Percentiles rank a stretch among this genome's conserved stretches.
Evolutionary conservation across 1,140 invertebrate genomes (phyloP).

Genomic region (Rhagoletis pomonella): DNA sequence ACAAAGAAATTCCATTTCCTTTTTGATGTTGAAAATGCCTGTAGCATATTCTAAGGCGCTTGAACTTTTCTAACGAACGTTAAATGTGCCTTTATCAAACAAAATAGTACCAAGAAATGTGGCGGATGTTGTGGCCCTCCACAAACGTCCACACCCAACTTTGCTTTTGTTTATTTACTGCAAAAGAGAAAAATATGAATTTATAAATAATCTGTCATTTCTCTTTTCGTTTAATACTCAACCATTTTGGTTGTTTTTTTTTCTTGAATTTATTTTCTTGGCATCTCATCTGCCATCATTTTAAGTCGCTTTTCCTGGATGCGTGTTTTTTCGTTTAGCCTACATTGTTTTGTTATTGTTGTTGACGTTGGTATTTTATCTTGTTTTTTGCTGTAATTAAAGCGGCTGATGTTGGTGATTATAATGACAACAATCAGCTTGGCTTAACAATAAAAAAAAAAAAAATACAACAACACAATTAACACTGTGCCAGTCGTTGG

Average conservation of each 20-base stretch:
- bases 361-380: neutral
- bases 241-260: neutral
- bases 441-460: neutral
- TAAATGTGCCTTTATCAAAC: neutral
- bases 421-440: slow-evolving; percentile 18
- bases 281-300: neutral
- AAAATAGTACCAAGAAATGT: neutral
- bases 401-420: slow-evolving; percentile 19
- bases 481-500: neutral
- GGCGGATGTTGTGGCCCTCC: neutral
- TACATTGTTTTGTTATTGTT: neutral
- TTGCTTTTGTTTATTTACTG: neutral
- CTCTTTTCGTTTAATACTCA: neutral
- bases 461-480: slow-evolving; percentile 6
- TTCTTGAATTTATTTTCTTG: neutral
- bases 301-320: neutral
- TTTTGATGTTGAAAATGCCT: neutral
- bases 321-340: neutral
- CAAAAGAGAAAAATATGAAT: neutral
- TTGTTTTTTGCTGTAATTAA: slow-evolving; percentile 11
- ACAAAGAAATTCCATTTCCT: neutral
- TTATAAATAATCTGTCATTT: neutral
- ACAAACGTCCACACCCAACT: neutral
- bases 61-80: neutral
- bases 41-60: neutral